Evolutionary conservation across 1,140 invertebrate genomes (phyloP), one percentile per base, ranked within the genome.

Genomic region (Melanaphis sacchari): DNA sequence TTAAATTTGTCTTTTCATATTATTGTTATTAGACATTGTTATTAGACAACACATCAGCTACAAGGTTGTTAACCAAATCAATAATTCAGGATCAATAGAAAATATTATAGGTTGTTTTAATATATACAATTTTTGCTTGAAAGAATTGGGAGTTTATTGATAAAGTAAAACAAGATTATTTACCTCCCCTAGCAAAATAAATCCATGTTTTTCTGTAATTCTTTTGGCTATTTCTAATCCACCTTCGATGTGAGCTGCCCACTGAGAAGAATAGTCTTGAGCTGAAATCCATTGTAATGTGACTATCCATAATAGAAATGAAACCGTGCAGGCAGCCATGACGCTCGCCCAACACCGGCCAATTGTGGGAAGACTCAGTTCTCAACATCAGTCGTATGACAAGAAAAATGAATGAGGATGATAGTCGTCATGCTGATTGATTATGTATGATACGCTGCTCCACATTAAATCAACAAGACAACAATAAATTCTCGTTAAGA

Each of bases 161-260:
- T 76, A n/a, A 76, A 76, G 36, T 76, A 54, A 90, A 18, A 66
- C 18, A 89, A 66, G 15, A 93, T 54, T 49, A 91, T 81, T 94
- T 92, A 94, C 94, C 94, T 94, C 93, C 76, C 94, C 94, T 36
- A 94, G 89, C 38, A 94, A 36, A 8, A 82, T 81, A 87, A 94
- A 94, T 41, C 94, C 94, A 93, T 94, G 94, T 43, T 92, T 88
- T n/a, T 94, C 93, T n/a, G 94, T 93, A 76, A 94, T 94, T 36
- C 24, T 59, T 94, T 94, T 76, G 31, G 94, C 94, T 43, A 59
- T 43, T 49, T 93, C 49, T 22, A 89, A 81, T 36, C 94, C 94
- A 21, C 94, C 94, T 93, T 94, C 94, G 54, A 94, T 94, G 43
- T 94, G 94, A 43, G 94, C 94, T 18, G 94, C 94, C 94, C 94